Percentiles rank a stretch among this genome's conserved stretches.
Conservation (phyloP, 2,113 vertebrate species). For the Oreochromis aureus region DNA sequence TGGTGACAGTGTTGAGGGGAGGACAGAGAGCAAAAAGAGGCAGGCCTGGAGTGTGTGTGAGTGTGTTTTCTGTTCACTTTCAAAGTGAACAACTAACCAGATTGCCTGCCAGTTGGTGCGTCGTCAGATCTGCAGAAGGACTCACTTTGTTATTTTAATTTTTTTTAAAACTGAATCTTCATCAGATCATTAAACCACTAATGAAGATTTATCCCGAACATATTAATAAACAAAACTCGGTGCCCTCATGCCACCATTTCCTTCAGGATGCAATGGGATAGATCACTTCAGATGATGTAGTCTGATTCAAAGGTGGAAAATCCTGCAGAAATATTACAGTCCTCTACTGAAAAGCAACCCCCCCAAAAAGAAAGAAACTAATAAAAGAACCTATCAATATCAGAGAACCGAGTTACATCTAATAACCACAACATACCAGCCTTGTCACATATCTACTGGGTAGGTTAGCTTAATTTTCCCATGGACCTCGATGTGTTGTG, state of each 20-base stretch:
- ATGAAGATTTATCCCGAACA: neutral
- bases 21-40: neutral
- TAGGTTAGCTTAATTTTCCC: neutral
- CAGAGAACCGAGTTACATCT: neutral
- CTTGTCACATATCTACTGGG: neutral
- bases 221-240: neutral
- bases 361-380: neutral
- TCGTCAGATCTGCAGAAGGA: neutral
- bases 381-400: neutral
- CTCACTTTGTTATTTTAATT: neutral
- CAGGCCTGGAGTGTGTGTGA: neutral
- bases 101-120: conserved; percentile 7
- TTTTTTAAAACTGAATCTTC: neutral
- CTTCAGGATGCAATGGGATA: neutral
- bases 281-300: neutral
- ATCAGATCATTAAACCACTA: neutral
- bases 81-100: neutral
- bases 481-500: neutral
- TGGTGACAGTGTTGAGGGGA: neutral
- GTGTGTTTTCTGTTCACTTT: neutral
- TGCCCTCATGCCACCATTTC: neutral
- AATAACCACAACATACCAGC: neutral
- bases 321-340: neutral
- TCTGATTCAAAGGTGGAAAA: neutral
- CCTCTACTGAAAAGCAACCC: neutral